These are phyloP conservation scores for Aporophyla lueneburgensis DNA, from an alignment of 2,888 invertebrate species.

Conservation along the genomic window DNA sequence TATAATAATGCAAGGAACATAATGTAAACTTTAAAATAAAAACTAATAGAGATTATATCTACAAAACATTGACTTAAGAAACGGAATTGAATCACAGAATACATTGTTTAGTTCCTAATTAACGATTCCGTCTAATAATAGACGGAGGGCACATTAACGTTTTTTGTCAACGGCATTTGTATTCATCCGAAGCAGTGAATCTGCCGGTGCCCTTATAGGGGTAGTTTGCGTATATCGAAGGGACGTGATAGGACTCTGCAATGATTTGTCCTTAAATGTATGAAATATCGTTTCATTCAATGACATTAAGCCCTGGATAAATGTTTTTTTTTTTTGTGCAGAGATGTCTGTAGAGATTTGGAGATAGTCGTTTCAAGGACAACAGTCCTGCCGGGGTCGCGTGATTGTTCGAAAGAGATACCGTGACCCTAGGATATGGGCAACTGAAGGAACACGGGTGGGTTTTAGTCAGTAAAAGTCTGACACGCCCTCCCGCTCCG, in stretches of 20 bases:
- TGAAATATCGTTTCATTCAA: constrained; percentile 22
- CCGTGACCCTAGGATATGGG: no score
- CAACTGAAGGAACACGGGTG: no score
- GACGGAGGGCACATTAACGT: constrained; percentile 39
- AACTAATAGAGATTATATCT: background rate
- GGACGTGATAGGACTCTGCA: constrained; percentile 44
- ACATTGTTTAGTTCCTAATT: constrained; percentile 37
- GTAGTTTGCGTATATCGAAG: constrained; percentile 50
- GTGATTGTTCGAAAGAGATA: no score
- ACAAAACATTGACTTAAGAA: background rate
- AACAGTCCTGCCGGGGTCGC: no score
- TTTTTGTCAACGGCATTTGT: constrained; percentile 62
- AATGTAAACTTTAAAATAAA: background rate
- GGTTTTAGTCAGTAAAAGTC: no score
- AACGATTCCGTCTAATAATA: constrained; percentile 37
- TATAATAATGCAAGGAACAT: background rate
- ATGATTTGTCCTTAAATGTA: constrained; percentile 26
- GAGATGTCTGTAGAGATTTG: background rate
- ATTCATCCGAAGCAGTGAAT: constrained; percentile 62
- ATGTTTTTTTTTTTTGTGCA: background rate
- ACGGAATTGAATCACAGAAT: background rate
- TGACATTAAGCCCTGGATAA: background rate
- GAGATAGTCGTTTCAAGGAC: background rate
- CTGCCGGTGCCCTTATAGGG: constrained; percentile 60
- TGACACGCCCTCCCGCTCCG: no score